Evolutionary conservation across 2,888 invertebrate species (phyloP).

Genomic region (Cerastis rubricosa): DNA sequence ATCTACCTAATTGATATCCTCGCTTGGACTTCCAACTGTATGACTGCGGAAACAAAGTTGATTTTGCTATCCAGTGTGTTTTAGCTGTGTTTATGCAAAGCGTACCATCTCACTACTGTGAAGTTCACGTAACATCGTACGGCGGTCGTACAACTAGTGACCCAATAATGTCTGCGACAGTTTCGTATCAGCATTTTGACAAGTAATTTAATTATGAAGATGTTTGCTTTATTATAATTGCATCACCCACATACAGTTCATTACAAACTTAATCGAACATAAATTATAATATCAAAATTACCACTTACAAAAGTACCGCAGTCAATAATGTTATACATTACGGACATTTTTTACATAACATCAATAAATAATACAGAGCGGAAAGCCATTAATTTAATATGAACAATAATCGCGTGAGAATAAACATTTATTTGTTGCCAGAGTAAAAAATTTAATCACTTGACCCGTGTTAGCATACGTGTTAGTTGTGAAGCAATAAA

Average conservation of each 20-base stretch:
- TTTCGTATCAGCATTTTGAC: slow-evolving; percentile 81
- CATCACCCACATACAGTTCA: slow-evolving; percentile 62
- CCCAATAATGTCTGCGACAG: slow-evolving; percentile 79
- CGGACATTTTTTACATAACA: slow-evolving; percentile 73
- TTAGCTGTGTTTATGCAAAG: slow-evolving; percentile 43
- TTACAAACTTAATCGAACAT: slow-evolving; percentile 55
- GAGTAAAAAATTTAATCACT: slow-evolving; percentile 83
- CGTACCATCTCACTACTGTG: slow-evolving; percentile 66
- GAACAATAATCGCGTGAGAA: slow-evolving; percentile 88
- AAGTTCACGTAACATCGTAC: slow-evolving; percentile 80
- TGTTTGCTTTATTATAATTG: slow-evolving; percentile 75
- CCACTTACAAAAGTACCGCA: slow-evolving; percentile 46
- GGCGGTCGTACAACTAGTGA: slow-evolving; percentile 74
- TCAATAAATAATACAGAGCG: slow-evolving; percentile 77
- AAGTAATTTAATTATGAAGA: slow-evolving; percentile 77
- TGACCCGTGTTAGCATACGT: slow-evolving; percentile 84
- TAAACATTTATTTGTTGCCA: slow-evolving; percentile 85
- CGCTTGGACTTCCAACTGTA: slow-evolving; percentile 40
- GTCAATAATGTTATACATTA: slow-evolving; percentile 65
- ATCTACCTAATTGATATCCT: slow-evolving; percentile 52
- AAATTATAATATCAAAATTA: slow-evolving; percentile 62
- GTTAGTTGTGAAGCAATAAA: slow-evolving; percentile 88
- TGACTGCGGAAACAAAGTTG: slow-evolving; percentile 2
- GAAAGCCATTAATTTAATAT: slow-evolving; percentile 79
- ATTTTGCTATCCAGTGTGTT: slow-evolving; percentile 18